Evolutionary conservation across 2,797 vertebrate species (phyloP).

Genomic region (Gallinago nigripennis): DNA sequence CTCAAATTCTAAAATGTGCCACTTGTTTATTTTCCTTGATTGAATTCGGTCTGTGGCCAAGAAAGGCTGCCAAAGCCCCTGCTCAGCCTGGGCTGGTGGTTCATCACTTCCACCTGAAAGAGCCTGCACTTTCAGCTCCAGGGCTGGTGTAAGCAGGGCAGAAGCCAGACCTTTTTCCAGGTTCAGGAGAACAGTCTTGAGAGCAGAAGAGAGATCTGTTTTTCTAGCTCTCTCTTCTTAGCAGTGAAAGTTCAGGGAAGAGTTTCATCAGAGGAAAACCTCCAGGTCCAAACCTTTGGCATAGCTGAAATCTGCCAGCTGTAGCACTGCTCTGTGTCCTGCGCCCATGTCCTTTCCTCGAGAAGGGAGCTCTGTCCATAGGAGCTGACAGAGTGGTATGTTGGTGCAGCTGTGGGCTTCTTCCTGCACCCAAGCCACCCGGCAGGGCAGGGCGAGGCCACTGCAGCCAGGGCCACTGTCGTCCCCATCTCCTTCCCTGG

Average conservation of each 20-base stretch:
- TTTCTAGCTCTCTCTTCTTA: background rate
- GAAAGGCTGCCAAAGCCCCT: background rate
- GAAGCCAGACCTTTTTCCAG: background rate
- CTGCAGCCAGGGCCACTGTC: accelerated
- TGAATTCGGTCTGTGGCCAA: background rate
- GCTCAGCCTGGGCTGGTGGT: background rate
- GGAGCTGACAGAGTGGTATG: background rate
- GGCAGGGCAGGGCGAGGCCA: background rate
- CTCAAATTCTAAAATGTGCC: background rate
- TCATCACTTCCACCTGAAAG: background rate
- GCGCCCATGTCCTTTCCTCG: accelerated
- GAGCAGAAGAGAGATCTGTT: background rate
- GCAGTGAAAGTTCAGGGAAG: background rate
- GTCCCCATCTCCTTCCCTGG: accelerated
- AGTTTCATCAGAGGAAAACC: background rate
- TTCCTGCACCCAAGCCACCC: accelerated
- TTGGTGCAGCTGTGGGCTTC: no score
- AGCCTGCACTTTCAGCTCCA: background rate
- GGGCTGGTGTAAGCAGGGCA: background rate
- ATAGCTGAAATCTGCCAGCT: accelerated
- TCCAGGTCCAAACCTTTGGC: background rate
- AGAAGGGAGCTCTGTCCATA: background rate
- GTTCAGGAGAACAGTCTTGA: background rate
- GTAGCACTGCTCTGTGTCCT: background rate
- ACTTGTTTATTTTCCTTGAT: accelerated